phyloP scores from a whole-genome alignment of 2,113 vertebrate species.

The Sitta europaea region DNA sequence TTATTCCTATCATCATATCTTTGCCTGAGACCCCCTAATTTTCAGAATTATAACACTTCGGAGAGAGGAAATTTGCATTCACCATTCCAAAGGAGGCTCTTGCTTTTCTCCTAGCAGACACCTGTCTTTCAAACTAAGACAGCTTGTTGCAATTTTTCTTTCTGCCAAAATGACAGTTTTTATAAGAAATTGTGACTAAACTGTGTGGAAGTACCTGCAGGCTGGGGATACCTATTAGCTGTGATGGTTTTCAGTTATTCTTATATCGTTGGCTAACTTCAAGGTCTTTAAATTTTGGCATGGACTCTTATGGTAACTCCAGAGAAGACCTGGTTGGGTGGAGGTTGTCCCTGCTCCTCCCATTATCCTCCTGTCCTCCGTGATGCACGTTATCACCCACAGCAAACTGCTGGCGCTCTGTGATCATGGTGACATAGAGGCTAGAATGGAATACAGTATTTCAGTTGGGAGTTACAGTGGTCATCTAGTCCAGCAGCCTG shows the following conservation, averaged over 20 bases:
- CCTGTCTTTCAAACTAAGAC: too few relatives aligned
- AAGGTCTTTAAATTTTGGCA: neutral
- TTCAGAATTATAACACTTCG: too few relatives aligned
- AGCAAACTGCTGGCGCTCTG: accelerated
- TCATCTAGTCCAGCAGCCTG: neutral
- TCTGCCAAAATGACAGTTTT: neutral
- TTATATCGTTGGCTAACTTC: accelerated
- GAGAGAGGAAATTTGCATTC: too few relatives aligned
- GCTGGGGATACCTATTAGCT: neutral
- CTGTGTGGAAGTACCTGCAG: neutral
- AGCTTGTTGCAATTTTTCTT: neutral
- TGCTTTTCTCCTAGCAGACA: too few relatives aligned
- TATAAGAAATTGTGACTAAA: neutral
- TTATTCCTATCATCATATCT: too few relatives aligned
- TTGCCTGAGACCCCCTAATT: too few relatives aligned
- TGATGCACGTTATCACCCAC: accelerated
- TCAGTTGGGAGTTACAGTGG: neutral
- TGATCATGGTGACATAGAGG: accelerated
- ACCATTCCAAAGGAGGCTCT: too few relatives aligned
- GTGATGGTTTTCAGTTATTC: neutral
- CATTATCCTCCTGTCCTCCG: neutral
- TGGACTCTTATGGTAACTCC: neutral
- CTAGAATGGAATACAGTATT: neutral
- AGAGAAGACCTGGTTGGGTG: neutral
- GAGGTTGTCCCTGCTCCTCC: neutral